These are phyloP conservation scores for Anastrepha obliqua DNA, from an alignment of 1,140 invertebrate genomes.

Conservation along the genomic window DNA sequence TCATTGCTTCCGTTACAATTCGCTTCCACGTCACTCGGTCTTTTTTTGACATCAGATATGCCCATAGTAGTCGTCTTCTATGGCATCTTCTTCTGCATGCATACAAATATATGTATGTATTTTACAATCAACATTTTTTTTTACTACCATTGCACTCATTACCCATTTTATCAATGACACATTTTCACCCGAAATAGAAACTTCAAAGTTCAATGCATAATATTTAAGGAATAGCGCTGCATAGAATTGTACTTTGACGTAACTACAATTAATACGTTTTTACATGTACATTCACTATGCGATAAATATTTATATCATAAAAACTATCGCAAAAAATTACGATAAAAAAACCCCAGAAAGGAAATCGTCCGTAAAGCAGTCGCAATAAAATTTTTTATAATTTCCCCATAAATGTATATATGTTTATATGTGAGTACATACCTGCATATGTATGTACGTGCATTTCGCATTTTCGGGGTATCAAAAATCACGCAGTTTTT, in stretches of 20 bases:
- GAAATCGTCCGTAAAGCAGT: neutral
- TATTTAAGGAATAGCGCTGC: too few species aligned
- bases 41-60: too few species aligned
- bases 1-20: too few species aligned
- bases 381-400: slow-evolving; percentile 26
- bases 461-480: neutral
- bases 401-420: neutral
- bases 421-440: neutral
- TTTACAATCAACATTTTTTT: too few species aligned
- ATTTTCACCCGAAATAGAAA: too few species aligned
- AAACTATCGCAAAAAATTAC: neutral
- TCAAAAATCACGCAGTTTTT: slow-evolving; percentile 31
- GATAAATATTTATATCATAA: neutral
- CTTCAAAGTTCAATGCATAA: too few species aligned
- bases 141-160: too few species aligned
- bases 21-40: too few species aligned
- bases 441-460: neutral
- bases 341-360: neutral
- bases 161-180: too few species aligned
- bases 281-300: neutral
- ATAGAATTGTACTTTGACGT: neutral
- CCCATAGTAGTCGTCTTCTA: too few species aligned
- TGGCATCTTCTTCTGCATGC: too few species aligned
- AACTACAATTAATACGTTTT: neutral
- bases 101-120: too few species aligned